A percentile compares a stretch with the other conserved stretches of the same genome.
Conservation (phyloP, 2,113 vertebrate species). For the Terrapene triunguis region DNA sequence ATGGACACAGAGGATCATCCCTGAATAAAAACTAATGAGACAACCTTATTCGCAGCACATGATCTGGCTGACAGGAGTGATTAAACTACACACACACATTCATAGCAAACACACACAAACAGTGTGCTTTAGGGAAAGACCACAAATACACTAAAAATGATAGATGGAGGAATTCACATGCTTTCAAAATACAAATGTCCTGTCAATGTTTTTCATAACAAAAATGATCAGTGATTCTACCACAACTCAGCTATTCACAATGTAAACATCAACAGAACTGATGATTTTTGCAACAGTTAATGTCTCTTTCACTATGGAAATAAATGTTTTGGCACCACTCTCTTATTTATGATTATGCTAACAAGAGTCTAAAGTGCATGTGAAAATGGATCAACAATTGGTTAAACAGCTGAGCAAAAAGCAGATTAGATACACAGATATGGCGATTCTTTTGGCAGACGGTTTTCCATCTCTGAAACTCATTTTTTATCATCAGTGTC, state of each 20-base stretch:
- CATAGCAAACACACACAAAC: slow-evolving; percentile 12
- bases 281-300: slow-evolving; percentile 43
- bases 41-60: neutral
- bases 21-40: neutral
- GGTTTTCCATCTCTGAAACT: slow-evolving; percentile 59
- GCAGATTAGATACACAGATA: slow-evolving; percentile 66
- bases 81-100: slow-evolving; percentile 20
- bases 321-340: neutral
- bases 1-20: fast-evolving
- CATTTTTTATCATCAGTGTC: slow-evolving; percentile 47
- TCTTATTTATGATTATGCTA: slow-evolving; percentile 34
- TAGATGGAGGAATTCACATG: slow-evolving; percentile 66
- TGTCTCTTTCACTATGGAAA: slow-evolving; percentile 12
- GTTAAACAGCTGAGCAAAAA: slow-evolving; percentile 54
- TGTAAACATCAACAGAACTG: slow-evolving; percentile 50
- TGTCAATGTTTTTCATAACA: slow-evolving; percentile 59
- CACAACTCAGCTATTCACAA: slow-evolving; percentile 31
- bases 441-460: slow-evolving; percentile 37
- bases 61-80: neutral
- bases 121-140: slow-evolving; percentile 38
- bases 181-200: slow-evolving; percentile 54
- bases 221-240: slow-evolving; percentile 21
- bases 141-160: slow-evolving; percentile 61
- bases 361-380: neutral
- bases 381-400: slow-evolving; percentile 26